Base-by-base conservation (phyloP, 2,797 vertebrate species). In the Bufotes viridis region DNA sequence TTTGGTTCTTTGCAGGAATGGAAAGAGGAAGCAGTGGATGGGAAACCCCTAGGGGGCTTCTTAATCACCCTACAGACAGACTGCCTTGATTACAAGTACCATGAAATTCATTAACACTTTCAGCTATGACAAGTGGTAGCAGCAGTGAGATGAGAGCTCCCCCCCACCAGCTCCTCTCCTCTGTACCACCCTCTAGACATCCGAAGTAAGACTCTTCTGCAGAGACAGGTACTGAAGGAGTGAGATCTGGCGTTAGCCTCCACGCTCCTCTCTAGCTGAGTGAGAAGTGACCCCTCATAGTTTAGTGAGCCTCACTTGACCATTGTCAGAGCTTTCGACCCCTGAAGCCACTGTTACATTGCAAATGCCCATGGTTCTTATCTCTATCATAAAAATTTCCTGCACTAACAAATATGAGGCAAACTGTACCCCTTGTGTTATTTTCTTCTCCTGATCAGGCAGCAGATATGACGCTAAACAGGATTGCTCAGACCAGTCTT, bases 1-100 rank as follows among this genome's bases (percentile, higher is more conserved):
- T 26, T 79, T 51, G 58, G 14, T 17, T 86, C 51, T 70, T n/a
- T 86, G 51, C 67, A 60, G 80, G 29, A 63, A 26, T 57, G 24
- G 63, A 57, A 17, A 29, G 85, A 61, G 63, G 53, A 82, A 60
- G 67, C 24, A 22, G 69, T 34, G 29, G 22, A 55, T 74, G 96
- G 96, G 96, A 96, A 97, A 96, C 96, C 97, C 97, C 97, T 96
- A 95, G 96, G 97, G 96, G 97, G 93, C 96, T 96, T 96, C 97
- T 97, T 97, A 97, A 97, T 97, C 97, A 97, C 94, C 96, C 96
- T 96, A 97, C 96, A 97, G 97, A 97, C 97, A 98, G 96, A 96
- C 96, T 96, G 96, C 96, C 97, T 97, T 98, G 97, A 98, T 98
- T 98, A 98, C 97, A 98, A 97, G 97, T 97, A 97, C 96, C 96